Evolutionary conservation across 2,113 vertebrate genomes (phyloP).

Genomic region (Nibea coibor): DNA sequence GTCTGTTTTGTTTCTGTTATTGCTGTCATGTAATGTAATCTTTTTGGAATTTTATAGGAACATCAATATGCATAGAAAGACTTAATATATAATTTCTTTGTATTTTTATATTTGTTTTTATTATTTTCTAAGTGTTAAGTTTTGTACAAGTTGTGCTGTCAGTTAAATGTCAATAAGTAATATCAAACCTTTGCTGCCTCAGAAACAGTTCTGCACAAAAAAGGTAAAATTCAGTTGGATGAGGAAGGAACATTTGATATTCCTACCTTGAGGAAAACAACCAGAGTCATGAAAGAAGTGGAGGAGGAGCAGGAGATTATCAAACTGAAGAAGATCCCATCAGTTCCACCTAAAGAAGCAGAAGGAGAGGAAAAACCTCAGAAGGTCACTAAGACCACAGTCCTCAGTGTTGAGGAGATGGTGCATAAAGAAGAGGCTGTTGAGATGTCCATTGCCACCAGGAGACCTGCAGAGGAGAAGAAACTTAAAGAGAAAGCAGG

Average conservation of each 20-base stretch:
- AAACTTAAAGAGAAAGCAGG: slow-evolving; percentile 63
- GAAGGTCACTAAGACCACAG: slow-evolving; percentile 66
- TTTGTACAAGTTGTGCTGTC: slow-evolving; percentile 19
- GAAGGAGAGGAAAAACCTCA: slow-evolving; percentile 70
- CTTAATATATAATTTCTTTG: not conserved
- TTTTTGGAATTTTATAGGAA: not conserved
- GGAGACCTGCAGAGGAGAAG: slow-evolving; percentile 64
- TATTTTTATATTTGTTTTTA: not conserved
- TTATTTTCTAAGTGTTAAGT: not conserved
- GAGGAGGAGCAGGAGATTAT: slow-evolving; percentile 78
- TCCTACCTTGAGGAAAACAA: slow-evolving; percentile 81
- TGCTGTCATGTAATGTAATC: not conserved
- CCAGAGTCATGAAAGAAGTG: slow-evolving; percentile 67
- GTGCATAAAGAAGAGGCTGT: slow-evolving; percentile 78
- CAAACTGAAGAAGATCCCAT: slow-evolving; percentile 81
- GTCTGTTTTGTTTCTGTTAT: not conserved
- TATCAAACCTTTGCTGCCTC: slow-evolving; percentile 84
- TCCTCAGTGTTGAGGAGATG: slow-evolving; percentile 52
- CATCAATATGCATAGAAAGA: too few species aligned
- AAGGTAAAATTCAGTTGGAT: slow-evolving; percentile 81
- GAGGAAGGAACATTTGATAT: slow-evolving; percentile 83
- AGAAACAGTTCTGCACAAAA: slow-evolving; percentile 77
- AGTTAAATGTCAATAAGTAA: slow-evolving; percentile 66
- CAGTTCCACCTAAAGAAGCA: slow-evolving; percentile 72
- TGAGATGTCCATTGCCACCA: slow-evolving; percentile 64